Conservation (phyloP, 64 coral and sea anemone species). For the Pachyseris speciosa region DNA sequence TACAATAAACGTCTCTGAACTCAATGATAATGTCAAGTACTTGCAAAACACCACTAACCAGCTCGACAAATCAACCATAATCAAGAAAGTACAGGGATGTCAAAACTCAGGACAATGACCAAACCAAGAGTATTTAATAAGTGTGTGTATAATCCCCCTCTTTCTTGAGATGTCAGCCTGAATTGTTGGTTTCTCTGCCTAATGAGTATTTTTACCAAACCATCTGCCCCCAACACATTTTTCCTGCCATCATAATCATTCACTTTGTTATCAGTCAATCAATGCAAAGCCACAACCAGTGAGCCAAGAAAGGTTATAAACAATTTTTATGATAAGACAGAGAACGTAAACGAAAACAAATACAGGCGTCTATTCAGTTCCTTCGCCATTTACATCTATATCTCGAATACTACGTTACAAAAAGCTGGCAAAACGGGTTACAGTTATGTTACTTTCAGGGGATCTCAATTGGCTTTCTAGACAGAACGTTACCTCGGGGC, state of each 20-base stretch:
- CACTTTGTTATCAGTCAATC: background rate
- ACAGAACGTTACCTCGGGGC: background rate
- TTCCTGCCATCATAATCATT: constrained; percentile 6
- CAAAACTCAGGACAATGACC: background rate
- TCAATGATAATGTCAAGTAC: background rate
- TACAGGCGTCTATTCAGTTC: background rate
- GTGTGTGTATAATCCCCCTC: too few relatives aligned
- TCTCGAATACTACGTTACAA: too few relatives aligned
- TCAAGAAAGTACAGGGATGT: background rate
- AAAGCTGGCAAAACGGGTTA: too few relatives aligned
- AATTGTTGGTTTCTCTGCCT: background rate
- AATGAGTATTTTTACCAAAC: constrained; percentile 4
- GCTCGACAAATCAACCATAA: background rate
- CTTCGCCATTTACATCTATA: background rate
- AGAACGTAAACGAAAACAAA: background rate
- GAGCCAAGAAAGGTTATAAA: background rate
- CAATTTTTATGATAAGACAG: background rate
- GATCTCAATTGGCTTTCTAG: background rate
- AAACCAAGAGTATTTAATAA: background rate
- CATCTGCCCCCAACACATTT: constrained; percentile 9
- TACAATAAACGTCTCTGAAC: background rate
- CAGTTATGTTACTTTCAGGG: too few relatives aligned
- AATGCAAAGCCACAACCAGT: background rate
- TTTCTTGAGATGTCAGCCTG: background rate
- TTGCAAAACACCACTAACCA: background rate